Evolutionary conservation across 2,797 vertebrate species (phyloP).

Genomic region (Nasua narica): DNA sequence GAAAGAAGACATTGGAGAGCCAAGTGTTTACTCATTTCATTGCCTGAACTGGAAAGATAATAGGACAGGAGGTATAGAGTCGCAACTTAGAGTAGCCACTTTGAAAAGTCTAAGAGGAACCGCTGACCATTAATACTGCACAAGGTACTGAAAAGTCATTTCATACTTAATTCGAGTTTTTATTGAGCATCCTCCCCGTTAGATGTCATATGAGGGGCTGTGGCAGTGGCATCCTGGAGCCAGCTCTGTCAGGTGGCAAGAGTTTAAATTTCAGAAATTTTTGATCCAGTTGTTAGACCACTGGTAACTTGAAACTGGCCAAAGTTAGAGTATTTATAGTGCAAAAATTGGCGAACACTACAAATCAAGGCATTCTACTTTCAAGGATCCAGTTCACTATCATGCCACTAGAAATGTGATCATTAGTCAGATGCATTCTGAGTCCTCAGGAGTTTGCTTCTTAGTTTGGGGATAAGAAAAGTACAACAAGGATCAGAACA

Average conservation of each 20-base stretch:
- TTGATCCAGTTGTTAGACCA: neutral
- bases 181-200: neutral
- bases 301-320: neutral
- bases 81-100: neutral
- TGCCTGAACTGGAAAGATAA: neutral
- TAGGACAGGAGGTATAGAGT: neutral
- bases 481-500: neutral
- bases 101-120: neutral
- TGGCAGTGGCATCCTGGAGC: neutral
- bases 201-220: neutral
- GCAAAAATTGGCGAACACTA: neutral
- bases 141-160: neutral
- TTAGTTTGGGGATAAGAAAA: neutral
- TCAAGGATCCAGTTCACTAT: neutral
- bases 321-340: neutral
- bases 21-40: neutral
- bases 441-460: neutral
- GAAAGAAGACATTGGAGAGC: neutral
- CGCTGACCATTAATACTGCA: neutral
- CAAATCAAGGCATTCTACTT: neutral
- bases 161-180: neutral
- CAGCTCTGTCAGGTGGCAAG: neutral
- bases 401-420: neutral
- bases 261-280: neutral
- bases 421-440: neutral